Conservation (phyloP, 2,888 invertebrate species). For the Muschampia plurimacula region DNA sequence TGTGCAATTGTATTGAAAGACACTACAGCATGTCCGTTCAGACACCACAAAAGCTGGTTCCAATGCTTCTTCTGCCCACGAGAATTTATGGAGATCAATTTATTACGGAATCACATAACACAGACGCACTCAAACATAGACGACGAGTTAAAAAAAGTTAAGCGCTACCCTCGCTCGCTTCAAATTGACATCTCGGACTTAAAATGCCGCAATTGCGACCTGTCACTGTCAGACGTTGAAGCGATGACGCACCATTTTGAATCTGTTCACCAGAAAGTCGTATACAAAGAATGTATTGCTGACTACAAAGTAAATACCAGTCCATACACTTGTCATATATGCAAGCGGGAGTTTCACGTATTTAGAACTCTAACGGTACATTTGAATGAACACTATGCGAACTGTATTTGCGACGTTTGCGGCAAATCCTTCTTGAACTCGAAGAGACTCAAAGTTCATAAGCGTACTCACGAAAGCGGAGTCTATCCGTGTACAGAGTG, state of each 20-base stretch:
- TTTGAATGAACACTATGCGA: conserved; percentile 79
- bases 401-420: conserved; percentile 80
- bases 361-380: conserved; percentile 75
- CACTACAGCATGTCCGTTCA: conserved; percentile 75
- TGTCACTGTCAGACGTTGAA: conserved; percentile 62
- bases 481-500: conserved; percentile 66
- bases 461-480: conserved; percentile 77
- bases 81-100: conserved; percentile 69
- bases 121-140: conserved; percentile 59
- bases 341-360: conserved; percentile 68
- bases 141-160: conserved; percentile 65
- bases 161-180: conserved; percentile 71
- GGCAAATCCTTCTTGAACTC: conserved; percentile 80
- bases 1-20: conserved; percentile 64
- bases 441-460: conserved; percentile 78
- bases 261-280: conserved; percentile 61
- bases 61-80: conserved; percentile 73
- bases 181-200: conserved; percentile 75
- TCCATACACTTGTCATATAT: conserved; percentile 71
- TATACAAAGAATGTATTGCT: conserved; percentile 74
- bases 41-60: conserved; percentile 78
- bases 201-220: conserved; percentile 66
- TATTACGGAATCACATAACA: conserved; percentile 60
- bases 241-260: conserved; percentile 65
- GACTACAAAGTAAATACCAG: conserved; percentile 71